A percentile compares a stretch with the other conserved stretches of the same genome.
Evolutionary conservation across 2,797 vertebrate genomes (phyloP).

Genomic region (Scleropages formosus): DNA sequence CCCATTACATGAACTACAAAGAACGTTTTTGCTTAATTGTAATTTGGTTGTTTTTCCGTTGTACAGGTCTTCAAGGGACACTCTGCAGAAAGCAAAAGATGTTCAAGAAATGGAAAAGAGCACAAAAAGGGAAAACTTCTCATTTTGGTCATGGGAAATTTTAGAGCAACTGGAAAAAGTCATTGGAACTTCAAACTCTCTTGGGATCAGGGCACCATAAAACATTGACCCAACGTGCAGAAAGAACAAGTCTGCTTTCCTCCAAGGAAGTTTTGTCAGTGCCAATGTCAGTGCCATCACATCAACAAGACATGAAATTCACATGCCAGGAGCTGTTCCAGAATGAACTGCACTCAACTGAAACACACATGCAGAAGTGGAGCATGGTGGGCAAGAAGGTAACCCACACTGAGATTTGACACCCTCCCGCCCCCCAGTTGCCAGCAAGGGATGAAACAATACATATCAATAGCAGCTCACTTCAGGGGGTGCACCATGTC

Average conservation of each 20-base stretch:
- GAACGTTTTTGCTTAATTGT: constrained; percentile 98
- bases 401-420: too few relatives aligned
- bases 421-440: too few relatives aligned
- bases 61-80: constrained; percentile 95
- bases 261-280: too few relatives aligned
- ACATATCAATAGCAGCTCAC: constrained; percentile 62
- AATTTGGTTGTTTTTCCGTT: constrained; percentile 98
- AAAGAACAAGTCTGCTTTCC: too few relatives aligned
- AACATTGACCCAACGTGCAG: too few relatives aligned
- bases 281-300: too few relatives aligned
- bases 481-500: constrained; percentile 99
- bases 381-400: too few relatives aligned
- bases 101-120: neutral
- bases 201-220: neutral
- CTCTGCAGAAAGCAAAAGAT: constrained; percentile 64
- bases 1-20: constrained; percentile 95
- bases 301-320: too few relatives aligned
- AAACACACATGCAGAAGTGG: too few relatives aligned
- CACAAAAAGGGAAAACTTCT: neutral
- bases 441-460: neutral
- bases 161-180: neutral
- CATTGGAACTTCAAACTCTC: neutral
- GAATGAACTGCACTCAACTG: too few relatives aligned
- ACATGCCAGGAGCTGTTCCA: too few relatives aligned
- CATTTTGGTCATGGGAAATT: neutral